Conservation (phyloP, 2,113 vertebrate species). For the Megaceryle maxima region DNA sequence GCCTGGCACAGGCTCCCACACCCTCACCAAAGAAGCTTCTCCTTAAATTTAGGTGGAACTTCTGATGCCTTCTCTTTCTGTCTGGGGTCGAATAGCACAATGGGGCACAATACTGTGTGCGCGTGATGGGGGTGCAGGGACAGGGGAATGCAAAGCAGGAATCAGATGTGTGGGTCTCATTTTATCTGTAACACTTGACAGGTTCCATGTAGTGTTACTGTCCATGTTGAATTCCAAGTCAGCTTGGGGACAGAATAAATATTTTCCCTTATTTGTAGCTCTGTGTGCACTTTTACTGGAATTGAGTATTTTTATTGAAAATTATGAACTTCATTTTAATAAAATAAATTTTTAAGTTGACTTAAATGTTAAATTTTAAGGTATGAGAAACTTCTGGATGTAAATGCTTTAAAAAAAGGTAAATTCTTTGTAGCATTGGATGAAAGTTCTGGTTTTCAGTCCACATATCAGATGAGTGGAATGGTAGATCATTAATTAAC, state of each 20-base stretch:
- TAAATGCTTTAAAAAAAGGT: not conserved
- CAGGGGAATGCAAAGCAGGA: not conserved
- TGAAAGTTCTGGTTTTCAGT: not conserved
- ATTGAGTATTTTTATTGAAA: not conserved
- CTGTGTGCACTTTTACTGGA: not conserved
- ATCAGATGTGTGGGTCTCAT: fast-evolving
- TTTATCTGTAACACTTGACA: not conserved
- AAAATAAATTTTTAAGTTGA: not conserved
- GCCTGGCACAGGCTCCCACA: too few species aligned
- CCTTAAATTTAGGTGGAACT: too few species aligned
- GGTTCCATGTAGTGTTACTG: not conserved
- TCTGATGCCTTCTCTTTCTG: fast-evolving
- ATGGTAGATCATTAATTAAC: not conserved
- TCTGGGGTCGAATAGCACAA: fast-evolving
- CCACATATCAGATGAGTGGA: not conserved
- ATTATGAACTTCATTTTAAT: not conserved
- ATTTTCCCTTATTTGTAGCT: not conserved
- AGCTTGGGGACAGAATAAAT: fast-evolving
- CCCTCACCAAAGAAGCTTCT: too few species aligned
- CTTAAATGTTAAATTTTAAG: not conserved
- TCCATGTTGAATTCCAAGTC: not conserved
- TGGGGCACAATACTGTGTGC: fast-evolving
- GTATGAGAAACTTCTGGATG: not conserved
- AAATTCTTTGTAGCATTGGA: not conserved
- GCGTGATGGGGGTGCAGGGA: fast-evolving